Evolutionary conservation across 64 coral and sea anemone species (phyloP), one percentile per base, ranked within the genome.

Genomic region (Dendronephthya gigantea): DNA sequence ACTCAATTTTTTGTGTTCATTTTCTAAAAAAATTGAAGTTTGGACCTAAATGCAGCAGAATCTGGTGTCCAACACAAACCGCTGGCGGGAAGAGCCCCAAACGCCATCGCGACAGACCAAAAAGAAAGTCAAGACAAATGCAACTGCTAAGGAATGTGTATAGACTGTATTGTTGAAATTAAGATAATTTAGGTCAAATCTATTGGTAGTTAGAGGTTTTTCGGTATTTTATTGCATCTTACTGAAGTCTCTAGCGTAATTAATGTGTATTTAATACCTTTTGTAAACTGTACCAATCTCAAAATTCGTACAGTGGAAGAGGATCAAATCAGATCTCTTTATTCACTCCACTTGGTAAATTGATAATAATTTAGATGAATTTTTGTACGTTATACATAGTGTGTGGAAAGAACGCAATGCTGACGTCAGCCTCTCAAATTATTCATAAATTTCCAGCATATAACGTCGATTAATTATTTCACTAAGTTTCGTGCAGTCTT

Each of bases 51-150:
- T 83, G 94, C 94, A 5, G 94, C 94, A 2, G 94, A 98, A 84
- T 93, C 94, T 25, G 94, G 94, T 23, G 94, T 98, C 16, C 94
- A 98, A 50, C 94, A 98, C 89, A 98, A 98, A 30, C 94, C 94
- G 19, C 83, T 93, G 37, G 89, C 94, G 49, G 94, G 94, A 0
- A 49, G 94, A 49, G 92, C 92, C 28, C 81, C 90, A 33, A 98
- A 98, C 38, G 83, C 94, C 0, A 84, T 98, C 68, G 88, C 93
- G 68, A 93, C 94, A 85, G 94, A 98, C 48, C 94, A 98, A 50
- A 92, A 91, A 66, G 86, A 92, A 5, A 98, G 91, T 55, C 94
- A 93, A 84, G 94, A 98, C 16, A 93, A 87, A 86, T 98, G 94
- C 79, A 81, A 86, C 27, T 98, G 94, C 84, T 98, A 85, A 88